Base-by-base conservation (phyloP, 2,888 invertebrate genomes). In the Plusia festucae region DNA sequence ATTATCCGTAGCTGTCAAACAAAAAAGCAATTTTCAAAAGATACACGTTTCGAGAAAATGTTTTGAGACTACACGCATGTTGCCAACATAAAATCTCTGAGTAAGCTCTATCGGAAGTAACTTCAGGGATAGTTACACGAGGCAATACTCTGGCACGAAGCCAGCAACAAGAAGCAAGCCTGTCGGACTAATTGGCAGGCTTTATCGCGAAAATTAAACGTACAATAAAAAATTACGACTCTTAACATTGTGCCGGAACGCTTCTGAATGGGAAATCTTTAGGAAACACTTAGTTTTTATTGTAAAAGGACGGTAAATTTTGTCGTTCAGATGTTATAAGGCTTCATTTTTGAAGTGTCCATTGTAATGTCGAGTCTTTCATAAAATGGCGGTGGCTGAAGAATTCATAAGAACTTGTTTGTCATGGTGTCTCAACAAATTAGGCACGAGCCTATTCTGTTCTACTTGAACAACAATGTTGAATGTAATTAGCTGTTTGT, bases 121-220 rank as follows among this genome's bases (percentile, higher is more conserved):
- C 57, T 60, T 40, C 30, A 56, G 53, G 49, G 53, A 75, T 70
- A 65, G 68, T 57, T 60, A 24, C 34, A 61, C 70, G 60, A 70
- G 69, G 58, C 55, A 51, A 56, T 71, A 65, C 44, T 49, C 51
- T 87, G 87, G 87, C 87, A 30, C 44, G 58, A 53, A 44, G 85
- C 88, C 88, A 86, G 69, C 52, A 78, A 78, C 59, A 73, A 76
- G 66, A 65, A n/a, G n/a, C n/a, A 52, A 79, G 73, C 76, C 70
- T 79, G 62, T 73, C 66, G 66, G 73, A 84, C 82, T 86, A 87
- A 88, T 87, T 88, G 83, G 82, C 78, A 76, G 73, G 79, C 79
- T 84, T 83, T 82, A 84, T 83, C 76, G 76, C 69, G 70, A 79
- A 82, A 82, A 81, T 84, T 83, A 82, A 86, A 81, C 71, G 78